Conservation (phyloP, 2,888 invertebrate species). For the Iselma pallidipennis region DNA sequence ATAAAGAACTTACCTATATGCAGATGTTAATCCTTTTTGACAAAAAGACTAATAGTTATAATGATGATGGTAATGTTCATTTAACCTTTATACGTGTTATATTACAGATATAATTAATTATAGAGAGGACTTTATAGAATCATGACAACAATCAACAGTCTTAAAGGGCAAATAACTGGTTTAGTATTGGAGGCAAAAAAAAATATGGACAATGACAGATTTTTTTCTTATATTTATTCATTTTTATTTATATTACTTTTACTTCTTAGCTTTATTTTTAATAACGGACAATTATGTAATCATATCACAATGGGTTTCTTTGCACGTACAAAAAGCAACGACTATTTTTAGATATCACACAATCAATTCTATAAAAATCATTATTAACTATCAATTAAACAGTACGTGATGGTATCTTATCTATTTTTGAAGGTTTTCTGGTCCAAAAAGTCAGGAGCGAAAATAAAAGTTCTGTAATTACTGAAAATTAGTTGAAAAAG, state of each 20-base stretch:
- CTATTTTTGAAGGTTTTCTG: no score
- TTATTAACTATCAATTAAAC: no score
- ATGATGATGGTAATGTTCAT: neutral
- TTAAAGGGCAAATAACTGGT: conserved; percentile 16
- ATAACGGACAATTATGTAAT: neutral
- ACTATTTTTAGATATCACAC: no score
- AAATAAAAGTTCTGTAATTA: no score
- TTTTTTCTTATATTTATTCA: neutral
- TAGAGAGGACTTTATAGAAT: neutral
- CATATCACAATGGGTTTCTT: neutral
- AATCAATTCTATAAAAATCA: neutral
- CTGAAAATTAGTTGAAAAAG: no score
- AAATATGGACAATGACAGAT: neutral
- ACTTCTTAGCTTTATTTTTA: neutral
- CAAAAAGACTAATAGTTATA: neutral
- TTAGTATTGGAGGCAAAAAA: neutral
- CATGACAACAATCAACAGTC: neutral
- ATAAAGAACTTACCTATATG: no score
- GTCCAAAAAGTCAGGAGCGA: no score
- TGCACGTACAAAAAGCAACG: neutral
- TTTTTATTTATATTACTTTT: neutral
- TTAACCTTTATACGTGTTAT: neutral
- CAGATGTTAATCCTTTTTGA: neutral
- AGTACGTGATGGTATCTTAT: no score
- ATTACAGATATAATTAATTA: neutral